Evolutionary conservation across 2,113 vertebrate species (phyloP).

Genomic region (Brachionichthys hirsutus): DNA sequence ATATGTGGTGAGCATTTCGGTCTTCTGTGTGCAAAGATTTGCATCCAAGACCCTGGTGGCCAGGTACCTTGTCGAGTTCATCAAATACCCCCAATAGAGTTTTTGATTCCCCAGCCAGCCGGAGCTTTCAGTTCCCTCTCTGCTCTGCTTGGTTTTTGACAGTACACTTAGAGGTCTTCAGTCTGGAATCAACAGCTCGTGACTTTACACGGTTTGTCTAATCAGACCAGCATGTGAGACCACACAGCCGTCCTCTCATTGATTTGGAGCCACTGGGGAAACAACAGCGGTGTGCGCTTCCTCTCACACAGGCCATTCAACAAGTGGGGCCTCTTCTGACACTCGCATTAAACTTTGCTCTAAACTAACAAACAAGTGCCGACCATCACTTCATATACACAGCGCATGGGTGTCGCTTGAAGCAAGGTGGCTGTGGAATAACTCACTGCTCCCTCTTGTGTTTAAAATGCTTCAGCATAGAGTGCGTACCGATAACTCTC

Average conservation of each 20-base stretch:
- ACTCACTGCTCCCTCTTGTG: conserved; percentile 60
- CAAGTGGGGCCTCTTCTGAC: conserved; percentile 27
- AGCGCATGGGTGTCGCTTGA: neutral
- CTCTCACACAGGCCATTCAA: conserved; percentile 21
- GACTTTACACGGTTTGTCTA: conserved; percentile 63
- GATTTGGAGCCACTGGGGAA: conserved; percentile 44
- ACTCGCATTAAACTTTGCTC: conserved; percentile 1
- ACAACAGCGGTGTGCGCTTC: conserved; percentile 44
- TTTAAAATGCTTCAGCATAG: conserved; percentile 2
- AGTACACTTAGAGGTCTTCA: conserved; percentile 29
- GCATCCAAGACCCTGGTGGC: conserved; percentile 35
- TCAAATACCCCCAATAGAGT: conserved; percentile 38
- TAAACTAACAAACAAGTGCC: neutral
- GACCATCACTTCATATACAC: neutral
- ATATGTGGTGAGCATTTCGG: conserved; percentile 33
- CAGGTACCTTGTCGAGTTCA: conserved; percentile 56
- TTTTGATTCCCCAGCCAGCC: conserved; percentile 50
- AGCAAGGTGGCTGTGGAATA: neutral
- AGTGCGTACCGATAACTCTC: neutral
- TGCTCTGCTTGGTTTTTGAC: conserved; percentile 48
- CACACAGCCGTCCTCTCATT: conserved; percentile 59
- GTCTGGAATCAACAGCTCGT: conserved; percentile 48
- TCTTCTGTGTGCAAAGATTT: conserved; percentile 67
- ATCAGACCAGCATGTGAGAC: conserved; percentile 66
- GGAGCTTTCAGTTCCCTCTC: conserved; percentile 59